Evolutionary conservation across 1,140 invertebrate species (phyloP), one percentile per base, ranked within the genome.

Genomic region (Sitophilus oryzae): DNA sequence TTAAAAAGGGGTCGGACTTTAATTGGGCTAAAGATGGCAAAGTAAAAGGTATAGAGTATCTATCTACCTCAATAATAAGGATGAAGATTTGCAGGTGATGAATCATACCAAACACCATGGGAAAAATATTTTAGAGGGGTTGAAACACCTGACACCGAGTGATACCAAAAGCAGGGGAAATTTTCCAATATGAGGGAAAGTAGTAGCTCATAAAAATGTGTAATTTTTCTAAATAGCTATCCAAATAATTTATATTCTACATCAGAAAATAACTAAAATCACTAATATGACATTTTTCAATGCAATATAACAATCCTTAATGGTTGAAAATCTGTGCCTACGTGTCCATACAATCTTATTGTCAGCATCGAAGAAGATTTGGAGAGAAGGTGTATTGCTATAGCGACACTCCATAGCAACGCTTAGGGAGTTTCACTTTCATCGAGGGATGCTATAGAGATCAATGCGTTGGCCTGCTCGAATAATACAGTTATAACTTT

Each of bases 361-460:
- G 54, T 49, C 37, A 50, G 43, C 14, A 18, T 38, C n/a, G 23
- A 19, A 44, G 45, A 46, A 50, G 41, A 47, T 56, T 44, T 41
- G 54, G 35, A 41, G 57, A 56, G 44, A 62, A 64, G 57, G 52
- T 50, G 52, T 52, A 65, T 67, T 52, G 51, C 66, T 65, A 67
- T 67, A 61, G 63, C 59, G 55, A 67, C 63, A 51, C 57, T 46
- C 64, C 64, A 66, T 67, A 63, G 62, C 59, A 65, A 67, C 66
- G 44, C 48, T 49, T 59, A 56, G 62, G 65, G 60, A 58, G 44
- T 46, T 52, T 56, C 49, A 48, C 58, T 52, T 55, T 59, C 43
- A 44, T 20, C 47, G 52, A 42, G 42, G 52, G 45, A 48, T 36
- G 22, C 37, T 23, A 48, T 30, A 42, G 11, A 49, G 47, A 56